phyloP scores from a whole-genome alignment of 2,797 vertebrate species.

The Hippopotamyrus pictus region DNA sequence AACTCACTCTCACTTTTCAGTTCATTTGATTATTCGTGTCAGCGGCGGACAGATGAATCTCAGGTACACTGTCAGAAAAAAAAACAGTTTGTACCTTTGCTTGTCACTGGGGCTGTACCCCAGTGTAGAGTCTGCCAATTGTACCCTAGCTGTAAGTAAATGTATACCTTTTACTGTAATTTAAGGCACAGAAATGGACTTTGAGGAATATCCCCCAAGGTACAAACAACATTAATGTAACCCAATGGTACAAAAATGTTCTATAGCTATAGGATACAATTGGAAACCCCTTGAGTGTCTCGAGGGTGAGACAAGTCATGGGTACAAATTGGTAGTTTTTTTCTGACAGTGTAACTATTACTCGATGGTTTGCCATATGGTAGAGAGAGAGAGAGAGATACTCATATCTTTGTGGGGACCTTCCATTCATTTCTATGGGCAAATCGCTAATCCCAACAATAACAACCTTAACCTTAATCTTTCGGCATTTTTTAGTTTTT shows the following conservation, averaged over 20 bases:
- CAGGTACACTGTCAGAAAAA: neutral
- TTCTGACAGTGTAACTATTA: neutral
- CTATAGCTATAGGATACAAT: neutral
- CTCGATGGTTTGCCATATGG: neutral
- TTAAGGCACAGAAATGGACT: neutral
- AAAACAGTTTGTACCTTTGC: neutral
- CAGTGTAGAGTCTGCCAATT: neutral
- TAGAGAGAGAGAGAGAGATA: no score
- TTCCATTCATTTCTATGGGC: neutral
- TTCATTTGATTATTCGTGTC: neutral
- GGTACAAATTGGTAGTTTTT: neutral
- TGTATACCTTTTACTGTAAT: neutral
- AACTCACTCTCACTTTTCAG: neutral
- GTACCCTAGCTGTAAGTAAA: neutral
- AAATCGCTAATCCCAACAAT: neutral
- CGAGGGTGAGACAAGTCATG: neutral
- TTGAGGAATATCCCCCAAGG: neutral
- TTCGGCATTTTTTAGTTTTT: no score
- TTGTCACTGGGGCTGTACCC: neutral
- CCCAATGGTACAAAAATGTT: neutral
- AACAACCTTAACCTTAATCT: neutral
- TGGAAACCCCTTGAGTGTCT: neutral
- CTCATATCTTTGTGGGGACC: no score
- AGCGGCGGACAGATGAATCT: neutral
- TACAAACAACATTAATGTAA: neutral